These are phyloP conservation scores for Cartodere bifasciata DNA, from an alignment of 2,888 invertebrate species.

Conservation along the genomic window DNA sequence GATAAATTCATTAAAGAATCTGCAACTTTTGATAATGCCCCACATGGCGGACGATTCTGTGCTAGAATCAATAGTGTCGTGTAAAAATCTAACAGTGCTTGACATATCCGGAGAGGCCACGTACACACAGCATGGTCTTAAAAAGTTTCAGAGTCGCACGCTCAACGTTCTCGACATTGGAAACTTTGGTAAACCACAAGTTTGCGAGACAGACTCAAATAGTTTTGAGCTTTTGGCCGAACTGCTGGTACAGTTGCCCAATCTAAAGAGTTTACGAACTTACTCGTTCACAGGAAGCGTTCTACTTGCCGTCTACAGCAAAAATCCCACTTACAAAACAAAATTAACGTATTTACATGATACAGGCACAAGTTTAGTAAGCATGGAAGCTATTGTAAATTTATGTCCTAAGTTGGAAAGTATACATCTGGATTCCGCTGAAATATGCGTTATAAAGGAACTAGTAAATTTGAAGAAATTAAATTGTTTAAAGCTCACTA, in stretches of 20 bases:
- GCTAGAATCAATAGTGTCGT: slow-evolving; percentile 45
- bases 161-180: slow-evolving; percentile 54
- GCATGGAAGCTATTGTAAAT: slow-evolving; percentile 45
- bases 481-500: slow-evolving; percentile 47
- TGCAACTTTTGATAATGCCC: slow-evolving; percentile 52
- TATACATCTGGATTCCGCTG: slow-evolving; percentile 44
- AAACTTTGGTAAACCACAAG: slow-evolving; percentile 54
- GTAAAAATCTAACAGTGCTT: slow-evolving; percentile 44
- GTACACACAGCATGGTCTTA: slow-evolving; percentile 52
- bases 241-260: slow-evolving; percentile 48
- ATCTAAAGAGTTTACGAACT: slow-evolving; percentile 49
- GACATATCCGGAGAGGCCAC: slow-evolving; percentile 61
- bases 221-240: slow-evolving; percentile 44
- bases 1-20: slow-evolving; percentile 44
- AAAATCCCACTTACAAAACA: slow-evolving; percentile 44
- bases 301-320: slow-evolving; percentile 41
- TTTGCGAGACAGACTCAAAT: slow-evolving; percentile 38
- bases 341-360: slow-evolving; percentile 56
- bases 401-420: slow-evolving; percentile 51
- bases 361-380: slow-evolving; percentile 45
- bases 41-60: slow-evolving; percentile 59
- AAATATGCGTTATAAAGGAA: slow-evolving; percentile 37
- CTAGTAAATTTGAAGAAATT: slow-evolving; percentile 39
- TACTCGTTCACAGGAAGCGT: slow-evolving; percentile 57
- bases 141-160: slow-evolving; percentile 41